These are phyloP conservation scores for Perdix hodgsoniae DNA, from an alignment of 2,797 vertebrate genomes.

Conservation along the genomic window DNA sequence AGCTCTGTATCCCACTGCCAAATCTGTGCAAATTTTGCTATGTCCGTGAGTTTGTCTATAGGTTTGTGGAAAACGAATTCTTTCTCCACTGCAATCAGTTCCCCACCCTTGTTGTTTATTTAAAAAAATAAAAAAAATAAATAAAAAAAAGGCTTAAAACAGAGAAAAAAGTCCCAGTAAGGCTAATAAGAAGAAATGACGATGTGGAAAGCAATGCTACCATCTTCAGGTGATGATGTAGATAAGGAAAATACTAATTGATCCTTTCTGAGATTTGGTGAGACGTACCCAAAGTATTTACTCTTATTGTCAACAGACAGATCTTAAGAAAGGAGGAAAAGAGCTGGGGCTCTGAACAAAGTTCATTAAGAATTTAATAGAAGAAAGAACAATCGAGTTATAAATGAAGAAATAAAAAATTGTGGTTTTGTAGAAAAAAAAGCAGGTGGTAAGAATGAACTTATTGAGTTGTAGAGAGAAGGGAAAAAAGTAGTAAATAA, in stretches of 20 bases:
- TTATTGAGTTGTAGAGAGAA: background rate
- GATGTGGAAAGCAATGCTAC: background rate
- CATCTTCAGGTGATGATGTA: background rate
- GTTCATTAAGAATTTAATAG: background rate
- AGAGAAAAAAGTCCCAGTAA: background rate
- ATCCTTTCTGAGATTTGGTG: background rate
- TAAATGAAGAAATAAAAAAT: background rate
- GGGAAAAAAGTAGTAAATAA: background rate
- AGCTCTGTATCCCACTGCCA: background rate
- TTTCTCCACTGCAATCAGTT: background rate
- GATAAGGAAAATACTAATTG: background rate
- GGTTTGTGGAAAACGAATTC: too few species aligned
- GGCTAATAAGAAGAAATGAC: background rate
- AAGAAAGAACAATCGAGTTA: background rate
- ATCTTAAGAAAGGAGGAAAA: background rate
- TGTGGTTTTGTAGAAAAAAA: background rate
- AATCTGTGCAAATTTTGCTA: too few species aligned
- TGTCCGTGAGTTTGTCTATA: background rate
- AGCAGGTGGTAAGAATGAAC: background rate
- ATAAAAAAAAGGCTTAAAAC: background rate
- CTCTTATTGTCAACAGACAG: too few species aligned
- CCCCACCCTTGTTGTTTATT: background rate
- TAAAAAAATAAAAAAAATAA: background rate
- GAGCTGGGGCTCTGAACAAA: background rate
- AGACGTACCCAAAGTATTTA: background rate